Evolutionary conservation across 2,888 invertebrate species (phyloP), one percentile per base, ranked within the genome.

Genomic region (Quadroppia sp.): DNA sequence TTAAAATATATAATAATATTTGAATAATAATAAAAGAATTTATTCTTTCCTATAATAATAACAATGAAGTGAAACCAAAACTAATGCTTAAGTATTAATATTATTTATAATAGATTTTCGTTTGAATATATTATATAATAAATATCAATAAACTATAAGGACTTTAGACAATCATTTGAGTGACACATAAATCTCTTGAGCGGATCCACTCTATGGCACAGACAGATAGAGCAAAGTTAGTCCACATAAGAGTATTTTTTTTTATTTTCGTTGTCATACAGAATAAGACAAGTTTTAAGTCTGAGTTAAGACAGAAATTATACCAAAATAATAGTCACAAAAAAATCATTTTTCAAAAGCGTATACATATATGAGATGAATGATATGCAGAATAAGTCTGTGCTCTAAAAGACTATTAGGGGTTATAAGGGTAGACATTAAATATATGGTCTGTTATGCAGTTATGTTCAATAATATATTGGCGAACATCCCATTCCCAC

Each of bases 401-500:
- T 45, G 45, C 45, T 50, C 4, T 50, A 50, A n/a, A 15, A 15
- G 50, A 7, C 20, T 15, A 50, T 20, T 7, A 17, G 20, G 15
- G 20, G n/a, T n/a, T n/a, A n/a, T n/a, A n/a, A n/a, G 50, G 17
- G 50, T 50, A 9, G 15, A 23, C 20, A 53, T 9, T 59, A 9
- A 25, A 30, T 28, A 59, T 25, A 30, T 59, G 28, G 59, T 25
- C 17, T 59, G 17, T 30, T 45, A 9, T 17, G 6, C 45, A 15
- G 2, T 45, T 17, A 9, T 45, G 15, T 45, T 45, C 15, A 45
- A 2, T 15, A 15, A 45, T 45, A 45, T 45, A 45, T 20, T 59
- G 59, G 59, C 28, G 59, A 59, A 59, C 28, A 53, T 53, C 50
- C 50, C n/a, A 50, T n/a, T 36, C 45, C 45, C 45, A 45, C 15